These are phyloP conservation scores for Thunnus maccoyii DNA, from an alignment of 2,113 vertebrate genomes.

Conservation along the genomic window DNA sequence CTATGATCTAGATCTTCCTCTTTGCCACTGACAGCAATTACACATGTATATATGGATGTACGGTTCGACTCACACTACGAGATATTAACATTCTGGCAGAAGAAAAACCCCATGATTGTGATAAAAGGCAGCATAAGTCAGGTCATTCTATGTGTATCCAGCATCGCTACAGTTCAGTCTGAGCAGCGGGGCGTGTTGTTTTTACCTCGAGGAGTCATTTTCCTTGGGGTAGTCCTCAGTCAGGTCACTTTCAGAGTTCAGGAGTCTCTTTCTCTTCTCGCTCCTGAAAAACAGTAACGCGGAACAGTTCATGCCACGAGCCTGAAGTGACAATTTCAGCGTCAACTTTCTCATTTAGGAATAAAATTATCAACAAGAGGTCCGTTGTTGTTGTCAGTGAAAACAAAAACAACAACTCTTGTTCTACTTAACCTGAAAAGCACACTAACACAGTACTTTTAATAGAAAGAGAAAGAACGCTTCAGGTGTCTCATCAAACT, in stretches of 20 bases:
- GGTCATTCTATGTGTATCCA: background rate
- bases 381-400: too few relatives aligned
- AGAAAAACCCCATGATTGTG: too few relatives aligned
- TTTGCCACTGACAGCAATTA: background rate
- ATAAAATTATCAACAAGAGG: too few relatives aligned
- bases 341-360: too few relatives aligned
- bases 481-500: too few relatives aligned
- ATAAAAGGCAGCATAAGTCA: too few relatives aligned
- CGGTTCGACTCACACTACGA: too few relatives aligned
- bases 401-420: too few relatives aligned
- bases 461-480: too few relatives aligned
- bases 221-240: constrained; percentile 98
- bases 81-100: background rate
- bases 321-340: background rate
- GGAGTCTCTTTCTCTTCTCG: constrained; percentile 93
- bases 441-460: too few relatives aligned
- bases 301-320: background rate
- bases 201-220: constrained; percentile 96
- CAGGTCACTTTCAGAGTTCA: constrained; percentile 89
- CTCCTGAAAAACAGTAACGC: constrained; percentile 73
- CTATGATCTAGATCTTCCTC: background rate
- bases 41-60: too few relatives aligned
- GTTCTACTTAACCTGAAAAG: too few relatives aligned
- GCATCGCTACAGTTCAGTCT: background rate
- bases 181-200: background rate